phyloP scores from a whole-genome alignment of 2,113 vertebrate species.

The Phoenicopterus ruber region DNA sequence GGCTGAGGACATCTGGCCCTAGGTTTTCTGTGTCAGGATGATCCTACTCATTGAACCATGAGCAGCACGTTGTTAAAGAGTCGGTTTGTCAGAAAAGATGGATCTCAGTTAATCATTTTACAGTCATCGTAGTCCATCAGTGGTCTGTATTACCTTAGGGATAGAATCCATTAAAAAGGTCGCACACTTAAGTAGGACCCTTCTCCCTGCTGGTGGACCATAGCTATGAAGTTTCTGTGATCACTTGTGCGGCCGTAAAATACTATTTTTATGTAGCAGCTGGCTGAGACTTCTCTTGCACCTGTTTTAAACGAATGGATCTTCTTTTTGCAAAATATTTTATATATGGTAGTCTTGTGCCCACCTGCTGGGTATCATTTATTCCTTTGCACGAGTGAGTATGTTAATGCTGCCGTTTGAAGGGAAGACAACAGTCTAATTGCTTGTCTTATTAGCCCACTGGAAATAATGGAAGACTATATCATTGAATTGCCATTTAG shows the following conservation, averaged over 20 bases:
- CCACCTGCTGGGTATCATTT: background rate
- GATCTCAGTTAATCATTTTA: background rate
- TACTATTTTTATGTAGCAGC: background rate
- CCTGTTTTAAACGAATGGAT: background rate
- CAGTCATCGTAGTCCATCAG: accelerated
- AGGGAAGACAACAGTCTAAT: background rate
- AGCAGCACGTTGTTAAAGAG: background rate
- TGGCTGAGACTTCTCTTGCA: background rate
- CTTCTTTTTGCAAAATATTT: background rate
- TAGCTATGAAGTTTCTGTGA: background rate
- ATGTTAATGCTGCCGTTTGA: background rate
- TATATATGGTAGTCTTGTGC: background rate
- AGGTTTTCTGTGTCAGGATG: background rate
- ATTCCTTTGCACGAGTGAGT: background rate
- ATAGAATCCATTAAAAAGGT: background rate
- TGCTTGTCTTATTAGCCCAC: background rate
- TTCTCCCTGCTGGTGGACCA: background rate
- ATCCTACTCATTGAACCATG: background rate
- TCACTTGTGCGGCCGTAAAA: background rate
- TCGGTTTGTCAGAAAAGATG: background rate
- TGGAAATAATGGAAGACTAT: slow-evolving; percentile 20
- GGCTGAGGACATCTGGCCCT: background rate
- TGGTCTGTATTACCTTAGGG: background rate
- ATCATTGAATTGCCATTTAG: slow-evolving; percentile 11
- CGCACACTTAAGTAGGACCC: background rate